Evolutionary conservation across 2,797 vertebrate genomes (phyloP).

Genomic region (Alectoris magna): DNA sequence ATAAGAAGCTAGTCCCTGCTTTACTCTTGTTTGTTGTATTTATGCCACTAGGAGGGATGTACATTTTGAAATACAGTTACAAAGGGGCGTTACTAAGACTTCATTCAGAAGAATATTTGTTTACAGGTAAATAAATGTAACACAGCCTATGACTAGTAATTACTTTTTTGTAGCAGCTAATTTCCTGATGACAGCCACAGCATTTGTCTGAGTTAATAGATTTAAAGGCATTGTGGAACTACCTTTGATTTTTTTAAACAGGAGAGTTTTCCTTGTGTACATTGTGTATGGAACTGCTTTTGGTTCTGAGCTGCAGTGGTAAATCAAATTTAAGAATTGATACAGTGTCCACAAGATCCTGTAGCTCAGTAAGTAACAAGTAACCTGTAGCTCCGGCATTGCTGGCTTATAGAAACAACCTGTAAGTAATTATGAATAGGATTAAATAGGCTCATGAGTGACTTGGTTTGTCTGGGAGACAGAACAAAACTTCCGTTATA

Average conservation of each 20-base stretch:
- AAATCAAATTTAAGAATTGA: slow-evolving; percentile 43
- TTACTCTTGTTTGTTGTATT: slow-evolving; percentile 27
- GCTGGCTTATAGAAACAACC: neutral
- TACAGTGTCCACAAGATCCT: neutral
- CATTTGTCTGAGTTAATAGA: slow-evolving; percentile 55
- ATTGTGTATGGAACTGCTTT: neutral
- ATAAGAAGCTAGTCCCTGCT: slow-evolving; percentile 19
- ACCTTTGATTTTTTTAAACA: slow-evolving; percentile 38
- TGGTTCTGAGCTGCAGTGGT: neutral
- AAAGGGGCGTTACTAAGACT: slow-evolving; percentile 52
- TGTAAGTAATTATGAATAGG: neutral
- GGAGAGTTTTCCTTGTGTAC: neutral
- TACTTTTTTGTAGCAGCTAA: slow-evolving; percentile 53
- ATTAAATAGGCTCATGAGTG: neutral
- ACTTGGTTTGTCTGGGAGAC: neutral
- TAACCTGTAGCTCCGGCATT: neutral
- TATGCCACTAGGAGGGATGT: slow-evolving; percentile 9
- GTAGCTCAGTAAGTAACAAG: neutral
- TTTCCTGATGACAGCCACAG: slow-evolving; percentile 59
- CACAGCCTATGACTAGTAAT: slow-evolving; percentile 48
- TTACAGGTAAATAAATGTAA: slow-evolving; percentile 69
- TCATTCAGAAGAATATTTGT: slow-evolving; percentile 65
- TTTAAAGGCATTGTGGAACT: slow-evolving; percentile 21
- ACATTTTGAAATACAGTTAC: slow-evolving; percentile 58
- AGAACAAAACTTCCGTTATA: slow-evolving; percentile 8